Base-by-base conservation (phyloP, 1,140 invertebrate species). In the Epicauta chinensis region DNA sequence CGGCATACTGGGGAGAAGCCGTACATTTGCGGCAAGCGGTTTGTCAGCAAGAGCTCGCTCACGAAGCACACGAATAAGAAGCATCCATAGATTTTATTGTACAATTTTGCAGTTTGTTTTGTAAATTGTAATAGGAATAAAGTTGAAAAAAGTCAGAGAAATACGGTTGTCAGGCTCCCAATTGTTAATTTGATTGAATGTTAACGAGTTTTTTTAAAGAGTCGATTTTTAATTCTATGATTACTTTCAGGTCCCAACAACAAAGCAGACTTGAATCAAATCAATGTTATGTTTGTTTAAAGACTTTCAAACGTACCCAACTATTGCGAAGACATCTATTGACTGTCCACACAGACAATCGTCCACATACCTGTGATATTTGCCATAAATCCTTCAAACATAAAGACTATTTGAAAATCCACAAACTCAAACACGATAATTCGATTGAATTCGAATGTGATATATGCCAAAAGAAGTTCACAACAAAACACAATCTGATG, bases 1-100 rank as follows among this genome's bases (percentile, higher is more conserved):
- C 78, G 79, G 46, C 86, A 89, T 56, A 82, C 80, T 0, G 84
- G 83, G 0, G 81, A 86, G 55, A 86, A 86, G 41, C 85, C 86
- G 10, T 82, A 81, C 55, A 69, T 89, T 59, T 87, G 86, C 0
- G 86, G 86, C 2, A 83, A 88, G 61, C 87, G 86, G 64, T 23
- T 23, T 7, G 23, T 23, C 7, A 23, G 23, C 7, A 23, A 23
- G 7, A 23, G 23, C 7, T 3, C 23, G 7, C 23, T 23, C 7
- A 5, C 23, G 2, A 23, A 5, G 23, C 23, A 23, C 7, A 5
- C 23, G 23, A 23, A 23, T 5, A 23, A 23, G 4, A 23, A 23
- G 7, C 23, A 23, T 23, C 4, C 4, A 23, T 23, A 23, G n/a
- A n/a, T n/a, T n/a, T n/a, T n/a, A n/a, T n/a, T n/a, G n/a, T n/a